Percentiles rank a stretch among this genome's conserved stretches.
These are phyloP conservation scores for Platycnemis pennipes DNA, from an alignment of 2,888 invertebrate species.

Conservation along the genomic window DNA sequence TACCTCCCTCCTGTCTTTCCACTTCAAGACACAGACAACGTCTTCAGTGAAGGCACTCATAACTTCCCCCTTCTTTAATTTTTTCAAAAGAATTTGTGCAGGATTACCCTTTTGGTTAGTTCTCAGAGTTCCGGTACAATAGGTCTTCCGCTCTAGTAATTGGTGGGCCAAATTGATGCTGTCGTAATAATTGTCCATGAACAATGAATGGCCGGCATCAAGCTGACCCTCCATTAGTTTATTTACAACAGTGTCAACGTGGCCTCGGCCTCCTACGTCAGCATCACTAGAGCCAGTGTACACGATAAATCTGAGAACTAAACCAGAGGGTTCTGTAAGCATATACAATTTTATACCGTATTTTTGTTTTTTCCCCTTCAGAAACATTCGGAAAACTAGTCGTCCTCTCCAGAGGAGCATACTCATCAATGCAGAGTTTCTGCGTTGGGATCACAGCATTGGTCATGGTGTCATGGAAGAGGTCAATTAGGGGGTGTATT, in stretches of 20 bases:
- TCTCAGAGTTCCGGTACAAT: no score
- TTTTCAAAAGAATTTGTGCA: no score
- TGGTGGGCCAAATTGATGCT: slow-evolving; percentile 58
- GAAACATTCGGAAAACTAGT: slow-evolving; percentile 7
- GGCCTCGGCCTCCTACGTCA: slow-evolving; percentile 30
- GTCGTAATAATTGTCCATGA: slow-evolving; percentile 69
- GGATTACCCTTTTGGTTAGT: no score
- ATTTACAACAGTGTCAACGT: slow-evolving; percentile 33
- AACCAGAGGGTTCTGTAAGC: background rate
- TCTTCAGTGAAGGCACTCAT: no score
- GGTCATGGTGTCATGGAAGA: background rate
- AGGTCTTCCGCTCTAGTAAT: no score
- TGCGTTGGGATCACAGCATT: background rate
- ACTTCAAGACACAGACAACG: no score
- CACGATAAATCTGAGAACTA: no score
- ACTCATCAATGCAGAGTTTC: background rate
- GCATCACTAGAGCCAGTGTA: background rate
- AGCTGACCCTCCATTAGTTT: slow-evolving; percentile 35
- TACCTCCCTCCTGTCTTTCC: no score
- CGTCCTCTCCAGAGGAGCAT: slow-evolving; percentile 35
- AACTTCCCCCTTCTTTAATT: no score
- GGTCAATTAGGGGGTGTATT: background rate
- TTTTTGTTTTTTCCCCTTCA: slow-evolving; percentile 26
- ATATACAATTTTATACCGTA: background rate
- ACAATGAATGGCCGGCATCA: slow-evolving; percentile 52